These are phyloP conservation scores for Pheosia tremula DNA, from an alignment of 2,888 invertebrate species.

Conservation along the genomic window DNA sequence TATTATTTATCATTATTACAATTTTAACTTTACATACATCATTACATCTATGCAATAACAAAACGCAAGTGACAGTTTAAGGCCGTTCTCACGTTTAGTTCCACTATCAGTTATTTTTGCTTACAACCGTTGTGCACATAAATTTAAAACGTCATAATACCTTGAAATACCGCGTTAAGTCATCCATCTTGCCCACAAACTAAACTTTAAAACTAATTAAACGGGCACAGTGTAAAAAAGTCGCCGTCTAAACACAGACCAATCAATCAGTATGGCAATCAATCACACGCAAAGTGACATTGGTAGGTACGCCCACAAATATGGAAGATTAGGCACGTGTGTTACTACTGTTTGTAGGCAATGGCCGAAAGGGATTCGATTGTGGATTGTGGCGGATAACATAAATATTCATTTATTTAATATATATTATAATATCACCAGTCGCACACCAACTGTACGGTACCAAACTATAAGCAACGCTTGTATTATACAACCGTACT, in stretches of 20 bases:
- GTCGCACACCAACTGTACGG: no score
- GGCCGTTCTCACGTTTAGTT: slow-evolving; percentile 2
- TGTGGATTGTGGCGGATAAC: background rate
- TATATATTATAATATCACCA: no score
- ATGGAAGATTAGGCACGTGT: slow-evolving; percentile 8
- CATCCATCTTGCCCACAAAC: slow-evolving; percentile 38
- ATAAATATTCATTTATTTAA: no score
- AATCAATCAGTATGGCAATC: slow-evolving; percentile 46
- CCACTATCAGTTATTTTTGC: slow-evolving; percentile 7
- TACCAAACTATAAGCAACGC: no score
- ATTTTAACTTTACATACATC: background rate
- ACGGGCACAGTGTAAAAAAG: slow-evolving; percentile 37
- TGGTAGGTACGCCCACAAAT: slow-evolving; percentile 33
- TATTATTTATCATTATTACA: background rate
- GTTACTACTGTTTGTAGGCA: background rate
- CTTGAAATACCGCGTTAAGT: slow-evolving; percentile 14
- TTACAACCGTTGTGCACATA: slow-evolving; percentile 4
- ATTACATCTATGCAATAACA: background rate
- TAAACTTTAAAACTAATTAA: slow-evolving; percentile 41
- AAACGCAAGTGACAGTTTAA: slow-evolving; percentile 2
- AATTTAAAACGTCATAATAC: slow-evolving; percentile 12
- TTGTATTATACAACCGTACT: no score
- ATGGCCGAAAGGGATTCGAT: background rate
- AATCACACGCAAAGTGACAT: slow-evolving; percentile 42
- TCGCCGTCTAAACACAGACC: slow-evolving; percentile 29